Conservation (phyloP, 2,797 vertebrate genomes). For the Rhinoraja longicauda region DNA sequence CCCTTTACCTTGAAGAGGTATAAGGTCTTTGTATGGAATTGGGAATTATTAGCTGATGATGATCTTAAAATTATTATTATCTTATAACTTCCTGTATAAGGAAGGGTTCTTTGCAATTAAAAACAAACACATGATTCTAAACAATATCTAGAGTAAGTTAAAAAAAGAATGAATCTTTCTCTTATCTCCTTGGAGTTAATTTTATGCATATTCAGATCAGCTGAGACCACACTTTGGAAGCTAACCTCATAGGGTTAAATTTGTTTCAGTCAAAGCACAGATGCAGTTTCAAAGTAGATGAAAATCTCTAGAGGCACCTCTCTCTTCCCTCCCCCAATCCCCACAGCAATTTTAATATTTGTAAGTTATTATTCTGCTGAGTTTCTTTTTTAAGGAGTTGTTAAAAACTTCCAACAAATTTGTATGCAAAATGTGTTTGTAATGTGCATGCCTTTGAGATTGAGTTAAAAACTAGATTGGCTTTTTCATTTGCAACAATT, state of each 20-base stretch:
- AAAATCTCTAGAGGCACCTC: constrained; percentile 30
- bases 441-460: background rate
- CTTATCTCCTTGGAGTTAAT: background rate
- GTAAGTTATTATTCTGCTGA: constrained; percentile 35
- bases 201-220: background rate
- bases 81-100: background rate
- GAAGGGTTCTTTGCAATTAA: background rate
- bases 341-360: constrained; percentile 34
- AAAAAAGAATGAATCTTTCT: background rate
- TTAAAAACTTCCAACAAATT: constrained; percentile 25
- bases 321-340: constrained; percentile 34
- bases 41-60: background rate
- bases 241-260: constrained; percentile 1
- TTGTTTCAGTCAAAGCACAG: constrained; percentile 28
- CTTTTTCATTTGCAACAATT: background rate
- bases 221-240: background rate
- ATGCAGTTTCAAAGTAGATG: constrained; percentile 29
- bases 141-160: background rate
- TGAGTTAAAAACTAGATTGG: background rate
- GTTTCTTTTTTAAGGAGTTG: constrained; percentile 20
- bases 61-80: background rate
- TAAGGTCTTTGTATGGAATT: too few species aligned
- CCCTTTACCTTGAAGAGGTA: too few species aligned
- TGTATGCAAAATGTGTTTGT: constrained; percentile 22
- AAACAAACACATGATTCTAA: background rate